Evolutionary conservation across 2,888 invertebrate genomes (phyloP).

Genomic region (Andrena bucephala): DNA sequence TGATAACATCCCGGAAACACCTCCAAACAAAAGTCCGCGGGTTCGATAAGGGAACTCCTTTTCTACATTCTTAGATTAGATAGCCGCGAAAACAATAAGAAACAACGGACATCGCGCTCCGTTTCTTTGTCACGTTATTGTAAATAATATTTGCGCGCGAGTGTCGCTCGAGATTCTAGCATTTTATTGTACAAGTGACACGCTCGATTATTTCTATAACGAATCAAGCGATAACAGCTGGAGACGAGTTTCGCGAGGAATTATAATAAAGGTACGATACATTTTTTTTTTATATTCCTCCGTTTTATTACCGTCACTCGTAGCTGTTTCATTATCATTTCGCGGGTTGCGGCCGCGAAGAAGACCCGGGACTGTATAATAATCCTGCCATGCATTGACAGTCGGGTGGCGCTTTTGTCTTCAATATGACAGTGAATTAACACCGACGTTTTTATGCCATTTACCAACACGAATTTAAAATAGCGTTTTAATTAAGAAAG

Average conservation of each 20-base stretch:
- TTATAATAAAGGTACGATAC: slow-evolving; percentile 61
- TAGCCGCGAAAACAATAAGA: slow-evolving; percentile 31
- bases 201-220: slow-evolving; percentile 42
- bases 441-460: too few relatives aligned
- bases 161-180: slow-evolving; percentile 18
- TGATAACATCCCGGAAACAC: slow-evolving; percentile 83
- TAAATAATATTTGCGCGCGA: slow-evolving; percentile 51
- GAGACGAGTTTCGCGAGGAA: slow-evolving; percentile 33
- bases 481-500: too few relatives aligned
- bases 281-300: slow-evolving; percentile 41
- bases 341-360: too few relatives aligned
- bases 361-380: too few relatives aligned
- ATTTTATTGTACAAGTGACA: neutral
- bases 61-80: slow-evolving; percentile 57
- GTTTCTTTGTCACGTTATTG: slow-evolving; percentile 47
- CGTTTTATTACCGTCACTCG: slow-evolving; percentile 7
- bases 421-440: too few relatives aligned
- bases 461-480: too few relatives aligned
- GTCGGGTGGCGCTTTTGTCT: too few relatives aligned
- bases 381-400: too few relatives aligned
- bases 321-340: too few relatives aligned
- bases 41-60: slow-evolving; percentile 33
- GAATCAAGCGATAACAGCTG: slow-evolving; percentile 34
- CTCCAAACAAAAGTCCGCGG: slow-evolving; percentile 7
- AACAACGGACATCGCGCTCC: slow-evolving; percentile 32